phyloP scores from a whole-genome alignment of 2,888 invertebrate species.

The Dorcus parallelipipedus region DNA sequence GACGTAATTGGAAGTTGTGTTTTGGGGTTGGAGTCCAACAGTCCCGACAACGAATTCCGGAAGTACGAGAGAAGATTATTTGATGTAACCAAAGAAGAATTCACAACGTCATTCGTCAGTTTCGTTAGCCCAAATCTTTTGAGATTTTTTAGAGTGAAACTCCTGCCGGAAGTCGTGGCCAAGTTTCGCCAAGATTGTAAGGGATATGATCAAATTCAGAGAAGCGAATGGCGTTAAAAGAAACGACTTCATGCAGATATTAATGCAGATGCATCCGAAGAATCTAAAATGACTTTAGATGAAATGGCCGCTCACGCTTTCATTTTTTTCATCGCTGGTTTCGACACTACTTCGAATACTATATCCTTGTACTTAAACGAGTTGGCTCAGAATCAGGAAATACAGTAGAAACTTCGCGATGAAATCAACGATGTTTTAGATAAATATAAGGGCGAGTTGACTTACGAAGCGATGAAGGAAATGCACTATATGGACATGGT shows the following conservation, averaged over 20 bases:
- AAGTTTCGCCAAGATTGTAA: constrained; percentile 49
- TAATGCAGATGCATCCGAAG: constrained; percentile 48
- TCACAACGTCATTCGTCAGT: constrained; percentile 10
- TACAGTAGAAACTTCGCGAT: constrained; percentile 47
- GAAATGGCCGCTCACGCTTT: constrained; percentile 53
- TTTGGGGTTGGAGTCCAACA: no score
- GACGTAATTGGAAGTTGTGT: no score
- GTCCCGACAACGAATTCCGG: no score
- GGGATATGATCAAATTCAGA: constrained; percentile 47
- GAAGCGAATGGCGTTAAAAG: constrained; percentile 47
- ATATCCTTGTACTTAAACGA: constrained; percentile 55
- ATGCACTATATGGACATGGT: constrained; percentile 52
- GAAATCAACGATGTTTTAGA: constrained; percentile 42
- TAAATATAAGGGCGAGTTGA: constrained; percentile 37
- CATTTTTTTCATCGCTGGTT: constrained; percentile 59
- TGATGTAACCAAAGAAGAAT: constrained; percentile 6
- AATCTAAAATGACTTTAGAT: constrained; percentile 22
- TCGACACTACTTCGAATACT: constrained; percentile 59
- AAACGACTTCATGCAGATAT: constrained; percentile 55
- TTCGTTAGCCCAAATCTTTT: constrained; percentile 24
- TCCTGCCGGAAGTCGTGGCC: constrained; percentile 28
- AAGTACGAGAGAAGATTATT: constrained; percentile 1
- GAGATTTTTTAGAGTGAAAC: background rate
- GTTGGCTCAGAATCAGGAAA: constrained; percentile 47
- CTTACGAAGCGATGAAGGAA: constrained; percentile 11